Base-by-base conservation (phyloP, 2,113 vertebrate species). In the Cygnus atratus region DNA sequence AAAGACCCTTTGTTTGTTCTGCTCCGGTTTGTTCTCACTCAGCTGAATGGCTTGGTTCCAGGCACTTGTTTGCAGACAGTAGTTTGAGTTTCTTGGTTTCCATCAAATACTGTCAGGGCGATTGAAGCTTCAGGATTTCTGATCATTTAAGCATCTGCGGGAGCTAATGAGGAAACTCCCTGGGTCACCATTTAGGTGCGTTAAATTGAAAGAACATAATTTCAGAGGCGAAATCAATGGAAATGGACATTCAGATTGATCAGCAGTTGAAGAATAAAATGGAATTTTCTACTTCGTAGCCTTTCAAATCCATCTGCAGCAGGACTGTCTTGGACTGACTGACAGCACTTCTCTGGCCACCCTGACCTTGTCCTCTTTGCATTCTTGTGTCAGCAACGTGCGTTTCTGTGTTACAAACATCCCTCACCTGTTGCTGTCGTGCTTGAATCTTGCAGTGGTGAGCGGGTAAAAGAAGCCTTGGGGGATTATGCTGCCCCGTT, bases 351-450 rank as follows among this genome's bases (percentile, higher is more conserved):
- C 43, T 61, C 19, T 11, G 7, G 26, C 85, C 62, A 76, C 84
- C 52, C 59, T 58, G 90, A 62, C 76, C 74, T 71, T 46, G 58
- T 73, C 80, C 35, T 68, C 41, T 12, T 8, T 3, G 1, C 59
- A 39, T 86, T 81, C 80, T 11, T 39, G 54, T 72, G 85, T 35
- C 76, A 58, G 84, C 29, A 10, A 43, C 1, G 1, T 3, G 1
- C 7, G 5, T 75, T 44, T 61, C 57, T 59, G 59, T 9, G 2
- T 55, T 2, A 0, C 43, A 67, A 73, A 73, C 68, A 0, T 70
- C 75, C 75, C 66, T 92, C 97, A 97, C 90, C 97, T 98, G 97
- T 92, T 35, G 26, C 97, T 96, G 95, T 96, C 88, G 2, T 61
- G 41, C 77, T 92, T 62, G 33, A 5, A 17, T 70, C 87, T 81